Percentiles rank a stretch among this genome's conserved stretches.
Evolutionary conservation across 2,797 vertebrate species (phyloP).

Genomic region (Nasua narica): DNA sequence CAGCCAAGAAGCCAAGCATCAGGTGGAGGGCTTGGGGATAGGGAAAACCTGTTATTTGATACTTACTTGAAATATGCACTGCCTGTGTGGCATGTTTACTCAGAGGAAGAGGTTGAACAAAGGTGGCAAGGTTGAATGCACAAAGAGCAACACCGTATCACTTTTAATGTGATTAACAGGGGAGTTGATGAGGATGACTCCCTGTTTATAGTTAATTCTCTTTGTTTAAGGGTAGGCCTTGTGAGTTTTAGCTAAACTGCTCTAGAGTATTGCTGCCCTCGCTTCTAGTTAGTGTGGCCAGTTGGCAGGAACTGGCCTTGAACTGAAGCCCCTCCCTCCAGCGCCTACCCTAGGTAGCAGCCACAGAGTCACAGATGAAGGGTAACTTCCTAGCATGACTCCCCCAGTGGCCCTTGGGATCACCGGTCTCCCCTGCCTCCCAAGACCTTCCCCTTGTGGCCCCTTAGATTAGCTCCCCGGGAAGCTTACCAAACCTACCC

Average conservation of each 20-base stretch:
- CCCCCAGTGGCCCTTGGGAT: neutral
- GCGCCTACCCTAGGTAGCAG: no score
- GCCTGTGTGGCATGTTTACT: neutral
- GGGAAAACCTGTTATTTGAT: neutral
- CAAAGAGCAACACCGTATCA: neutral
- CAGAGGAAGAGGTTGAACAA: neutral
- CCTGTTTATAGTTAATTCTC: neutral
- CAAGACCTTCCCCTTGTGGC: neutral
- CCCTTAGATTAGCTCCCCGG: neutral
- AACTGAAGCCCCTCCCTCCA: neutral
- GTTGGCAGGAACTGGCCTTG: neutral
- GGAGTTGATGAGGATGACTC: neutral
- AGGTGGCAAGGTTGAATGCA: neutral
- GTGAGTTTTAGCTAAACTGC: neutral
- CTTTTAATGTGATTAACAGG: no score
- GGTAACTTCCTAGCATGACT: neutral
- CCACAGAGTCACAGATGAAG: neutral
- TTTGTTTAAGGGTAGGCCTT: neutral
- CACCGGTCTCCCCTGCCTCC: neutral
- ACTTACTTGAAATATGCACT: neutral
- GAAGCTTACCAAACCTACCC: neutral
- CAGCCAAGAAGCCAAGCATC: neutral
- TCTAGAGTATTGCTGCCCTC: accelerated
- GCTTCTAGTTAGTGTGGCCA: neutral
- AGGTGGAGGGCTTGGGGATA: neutral